phyloP scores from a whole-genome alignment of 1,140 invertebrate genomes.

The Camponotus pennsylvanicus region DNA sequence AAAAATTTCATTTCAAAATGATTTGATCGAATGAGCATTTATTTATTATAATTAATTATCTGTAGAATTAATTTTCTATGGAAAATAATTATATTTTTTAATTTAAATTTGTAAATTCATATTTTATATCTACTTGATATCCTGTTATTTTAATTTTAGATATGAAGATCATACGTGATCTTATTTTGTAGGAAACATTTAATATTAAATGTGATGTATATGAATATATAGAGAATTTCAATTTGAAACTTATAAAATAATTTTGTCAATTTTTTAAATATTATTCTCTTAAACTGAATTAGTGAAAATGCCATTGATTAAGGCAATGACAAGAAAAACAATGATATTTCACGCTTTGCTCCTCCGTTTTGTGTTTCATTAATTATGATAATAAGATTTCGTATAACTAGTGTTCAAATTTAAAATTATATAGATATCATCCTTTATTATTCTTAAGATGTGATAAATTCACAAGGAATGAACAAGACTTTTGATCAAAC shows the following conservation, averaged over 20 bases:
- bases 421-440: no score
- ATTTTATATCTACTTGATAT: background rate
- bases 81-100: background rate
- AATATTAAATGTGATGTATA: background rate
- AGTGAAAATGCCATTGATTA: no score
- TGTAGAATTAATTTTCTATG: background rate
- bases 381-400: no score
- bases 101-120: background rate
- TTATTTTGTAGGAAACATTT: background rate
- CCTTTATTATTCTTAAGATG: no score
- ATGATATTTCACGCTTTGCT: no score
- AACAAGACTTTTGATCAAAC: no score
- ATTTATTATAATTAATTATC: no score
- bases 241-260: background rate
- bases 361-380: no score
- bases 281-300: no score
- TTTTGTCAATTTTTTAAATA: background rate
- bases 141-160: background rate
- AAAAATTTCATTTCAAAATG: background rate
- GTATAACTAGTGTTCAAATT: no score
- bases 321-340: no score
- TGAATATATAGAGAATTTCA: background rate
- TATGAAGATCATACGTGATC: background rate
- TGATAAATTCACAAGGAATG: no score
- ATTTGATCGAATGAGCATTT: background rate